Percentiles rank a stretch among this genome's conserved stretches.
These are phyloP conservation scores for Drosophila histrio DNA, from an alignment of 2,888 invertebrate genomes.

Conservation along the genomic window DNA sequence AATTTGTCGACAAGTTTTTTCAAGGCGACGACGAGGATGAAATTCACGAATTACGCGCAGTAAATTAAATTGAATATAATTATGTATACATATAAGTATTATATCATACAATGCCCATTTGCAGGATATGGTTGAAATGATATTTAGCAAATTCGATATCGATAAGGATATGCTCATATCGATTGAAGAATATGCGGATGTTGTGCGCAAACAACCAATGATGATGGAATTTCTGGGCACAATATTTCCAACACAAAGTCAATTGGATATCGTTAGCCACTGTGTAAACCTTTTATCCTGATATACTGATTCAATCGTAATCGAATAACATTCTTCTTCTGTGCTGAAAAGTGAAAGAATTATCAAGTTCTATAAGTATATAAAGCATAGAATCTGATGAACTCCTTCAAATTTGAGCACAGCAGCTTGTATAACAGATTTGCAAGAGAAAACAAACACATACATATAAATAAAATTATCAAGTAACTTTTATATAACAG, in stretches of 20 bases:
- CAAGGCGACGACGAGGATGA: slow-evolving; percentile 21
- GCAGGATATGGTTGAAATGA: slow-evolving; percentile 32
- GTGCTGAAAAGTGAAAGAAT: background rate
- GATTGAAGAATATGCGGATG: background rate
- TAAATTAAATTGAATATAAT: background rate
- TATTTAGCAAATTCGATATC: slow-evolving; percentile 46
- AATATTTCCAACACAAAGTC: background rate
- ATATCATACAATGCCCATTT: background rate
- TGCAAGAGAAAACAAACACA: background rate
- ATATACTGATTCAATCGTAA: background rate
- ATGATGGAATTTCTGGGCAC: slow-evolving; percentile 20
- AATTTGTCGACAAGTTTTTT: slow-evolving; percentile 6
- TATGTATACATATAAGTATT: background rate
- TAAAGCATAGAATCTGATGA: background rate
- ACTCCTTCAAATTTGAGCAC: slow-evolving; percentile 4
- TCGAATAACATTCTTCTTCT: background rate
- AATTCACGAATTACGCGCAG: slow-evolving; percentile 3
- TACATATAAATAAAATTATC: background rate
- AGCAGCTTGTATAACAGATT: slow-evolving; percentile 1
- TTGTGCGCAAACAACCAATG: slow-evolving; percentile 13
- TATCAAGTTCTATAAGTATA: background rate
- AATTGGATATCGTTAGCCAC: slow-evolving; percentile 4
- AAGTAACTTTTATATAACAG: background rate
- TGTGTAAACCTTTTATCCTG: background rate
- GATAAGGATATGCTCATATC: slow-evolving; percentile 38